A percentile compares a stretch with the other conserved stretches of the same genome.
These are phyloP conservation scores for Pipistrellus nathusii DNA, from an alignment of 2,797 vertebrate species.

Conservation along the genomic window DNA sequence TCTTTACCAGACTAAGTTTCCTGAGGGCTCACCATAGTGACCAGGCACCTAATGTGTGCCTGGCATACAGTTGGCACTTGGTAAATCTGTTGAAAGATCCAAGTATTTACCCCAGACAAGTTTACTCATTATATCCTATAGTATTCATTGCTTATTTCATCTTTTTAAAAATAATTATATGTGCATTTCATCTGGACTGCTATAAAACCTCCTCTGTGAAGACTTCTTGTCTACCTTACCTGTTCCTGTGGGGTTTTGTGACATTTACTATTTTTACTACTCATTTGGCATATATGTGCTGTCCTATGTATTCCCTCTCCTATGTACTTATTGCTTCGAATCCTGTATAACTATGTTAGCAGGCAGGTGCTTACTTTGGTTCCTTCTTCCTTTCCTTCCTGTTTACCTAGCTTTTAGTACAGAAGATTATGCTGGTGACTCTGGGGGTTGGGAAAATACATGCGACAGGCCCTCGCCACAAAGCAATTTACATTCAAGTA, in stretches of 20 bases:
- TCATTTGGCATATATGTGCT: background rate
- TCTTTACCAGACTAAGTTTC: background rate
- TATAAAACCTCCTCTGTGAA: background rate
- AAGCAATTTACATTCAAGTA: background rate
- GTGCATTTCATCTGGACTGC: background rate
- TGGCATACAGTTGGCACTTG: background rate
- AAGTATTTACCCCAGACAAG: background rate
- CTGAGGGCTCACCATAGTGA: background rate
- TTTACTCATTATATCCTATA: background rate
- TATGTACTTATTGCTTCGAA: background rate
- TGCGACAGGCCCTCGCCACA: background rate
- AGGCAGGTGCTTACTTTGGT: background rate
- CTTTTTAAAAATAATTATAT: background rate
- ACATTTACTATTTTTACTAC: background rate
- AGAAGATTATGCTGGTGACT: background rate
- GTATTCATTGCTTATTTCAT: background rate
- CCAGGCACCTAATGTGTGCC: background rate
- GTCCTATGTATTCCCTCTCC: background rate
- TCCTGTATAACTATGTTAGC: background rate
- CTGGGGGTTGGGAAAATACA: background rate
- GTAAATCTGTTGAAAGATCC: background rate
- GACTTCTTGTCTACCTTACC: background rate
- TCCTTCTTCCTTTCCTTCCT: background rate
- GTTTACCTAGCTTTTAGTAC: slow-evolving; percentile 14
- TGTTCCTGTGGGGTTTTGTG: background rate